Base-by-base conservation (phyloP, 1,140 invertebrate genomes). In the Bactericera cockerelli region DNA sequence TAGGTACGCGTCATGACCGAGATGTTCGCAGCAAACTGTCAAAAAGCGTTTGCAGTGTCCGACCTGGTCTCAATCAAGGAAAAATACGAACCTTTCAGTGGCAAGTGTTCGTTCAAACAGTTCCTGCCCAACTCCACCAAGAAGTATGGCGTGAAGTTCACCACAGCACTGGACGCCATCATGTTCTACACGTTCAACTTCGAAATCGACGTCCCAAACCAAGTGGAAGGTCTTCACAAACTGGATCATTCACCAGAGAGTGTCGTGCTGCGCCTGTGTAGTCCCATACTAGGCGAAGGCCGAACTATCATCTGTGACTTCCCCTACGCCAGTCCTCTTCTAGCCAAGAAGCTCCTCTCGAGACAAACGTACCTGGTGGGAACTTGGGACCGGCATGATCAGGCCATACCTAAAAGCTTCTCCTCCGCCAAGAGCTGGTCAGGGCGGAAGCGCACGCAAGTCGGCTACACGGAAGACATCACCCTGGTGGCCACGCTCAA, bases 61-160 rank as follows among this genome's bases (percentile, higher is more conserved):
- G 65, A 70, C 61, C 64, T 65, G 19, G 60, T 70, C 6, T 71
- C 67, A n/a, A 67, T 73, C 25, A 72, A 76, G 62, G 70, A 76
- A 63, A 71, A 68, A 63, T 63, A 75, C 1, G 59, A 67, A 58
- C 59, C 59, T 6, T 49, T 49, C 22, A 6, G n/a, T 10, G 42
- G 42, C 22, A 49, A 49, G 22, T 49, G 71, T 65, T 26, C 25
- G 16, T 74, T 74, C 57, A 49, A 65, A 28, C 68, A 72, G 59
- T 75, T 72, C 58, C 71, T 77, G 14, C 70, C 73, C 26, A 60
- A 55, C 10, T 72, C 70, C 60, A 66, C 68, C 21, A 57, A 33
- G 16, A 67, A 65, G 57, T 74, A 70, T 70, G 67, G 71, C 63
- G 63, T 72, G 19, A 72, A 71, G 63, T 59, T 65, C 0, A 65